Base-by-base conservation (phyloP, 2,888 invertebrate species). In the Sisyra terminalis region DNA sequence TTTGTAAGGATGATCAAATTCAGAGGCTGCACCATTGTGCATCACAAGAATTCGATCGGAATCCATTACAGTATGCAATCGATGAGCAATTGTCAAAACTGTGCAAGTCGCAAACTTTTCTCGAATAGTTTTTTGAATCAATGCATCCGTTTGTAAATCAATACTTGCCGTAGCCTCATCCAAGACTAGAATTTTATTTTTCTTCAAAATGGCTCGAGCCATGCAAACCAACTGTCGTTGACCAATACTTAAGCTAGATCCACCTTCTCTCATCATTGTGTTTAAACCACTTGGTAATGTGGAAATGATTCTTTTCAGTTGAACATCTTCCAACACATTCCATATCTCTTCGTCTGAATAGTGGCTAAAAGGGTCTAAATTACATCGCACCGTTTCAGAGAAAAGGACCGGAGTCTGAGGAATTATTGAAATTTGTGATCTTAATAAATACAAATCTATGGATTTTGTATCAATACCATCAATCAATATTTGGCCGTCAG, bases 361-460 rank as follows among this genome's bases (percentile, higher is more conserved):
- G 2, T 61, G 60, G 50, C 75, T 70, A 62, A 93, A 89, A 2
- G 96, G 96, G 68, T 96, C 96, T 47, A 96, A 70, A 67, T 96
- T 96, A 65, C 86, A 73, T 40, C 94, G 73, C 50, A 96, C 66
- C 4, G 81, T 80, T 39, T 94, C 94, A 13, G 90, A 89, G 67
- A 96, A 96, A 46, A 96, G 69, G 37, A 94, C 88, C 1, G 94
- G 94, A 66, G 96, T 96, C 69, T 96, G 83, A 35, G 83, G 82
- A 59, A 84, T 90, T 55, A 90, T 88, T 32, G 89, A 89, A 50
- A 90, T 69, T 49, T 81, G 73, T 8, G 84, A 79, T 45, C 92
- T 73, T 48, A 93, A 64, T 55, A 83, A 79, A 61, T 92, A 90
- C 37, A 93, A 71, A 11, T 92, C 92, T 52, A 93, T 66, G 39